Percentiles rank a stretch among this genome's conserved stretches.
These are phyloP conservation scores for Petromus typicus DNA, from an alignment of 2,113 vertebrate species.

Conservation along the genomic window DNA sequence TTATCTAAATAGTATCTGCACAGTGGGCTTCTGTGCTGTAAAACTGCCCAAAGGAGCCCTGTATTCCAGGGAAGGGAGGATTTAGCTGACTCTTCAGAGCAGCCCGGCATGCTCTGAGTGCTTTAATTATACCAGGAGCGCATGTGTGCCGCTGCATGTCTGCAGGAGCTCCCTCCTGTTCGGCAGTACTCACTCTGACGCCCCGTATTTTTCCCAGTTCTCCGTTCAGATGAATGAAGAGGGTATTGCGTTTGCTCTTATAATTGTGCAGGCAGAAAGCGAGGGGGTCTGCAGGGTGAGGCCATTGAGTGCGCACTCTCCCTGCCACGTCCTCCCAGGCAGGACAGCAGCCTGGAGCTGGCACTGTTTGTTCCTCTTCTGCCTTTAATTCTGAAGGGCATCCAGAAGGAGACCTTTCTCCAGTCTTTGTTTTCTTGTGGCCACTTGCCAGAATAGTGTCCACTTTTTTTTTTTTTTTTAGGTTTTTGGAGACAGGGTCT, in stretches of 20 bases:
- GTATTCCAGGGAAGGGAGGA: neutral
- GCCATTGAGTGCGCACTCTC: too few relatives aligned
- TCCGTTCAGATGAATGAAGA: neutral
- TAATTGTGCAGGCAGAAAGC: neutral
- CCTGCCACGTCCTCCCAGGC: neutral
- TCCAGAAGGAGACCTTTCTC: neutral
- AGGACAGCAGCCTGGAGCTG: neutral
- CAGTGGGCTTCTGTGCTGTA: conserved; percentile 14
- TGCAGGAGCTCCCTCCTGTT: neutral
- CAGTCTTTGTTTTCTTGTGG: neutral
- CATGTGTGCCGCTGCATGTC: neutral
- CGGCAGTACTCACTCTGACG: neutral
- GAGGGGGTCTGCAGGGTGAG: neutral
- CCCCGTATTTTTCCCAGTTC: conserved; percentile 16
- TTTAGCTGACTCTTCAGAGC: neutral
- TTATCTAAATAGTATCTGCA: conserved; percentile 17
- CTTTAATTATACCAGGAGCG: neutral
- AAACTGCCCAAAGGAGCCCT: neutral
- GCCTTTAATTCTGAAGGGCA: conserved; percentile 4
- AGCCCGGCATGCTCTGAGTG: neutral
- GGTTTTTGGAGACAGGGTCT: too few relatives aligned
- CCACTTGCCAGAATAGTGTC: neutral
- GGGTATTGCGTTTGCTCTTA: neutral
- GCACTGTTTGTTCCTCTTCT: neutral
- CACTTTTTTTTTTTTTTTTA: too few relatives aligned